Evolutionary conservation across 2,113 vertebrate species (phyloP).

Genomic region (Cisticola juncidis): DNA sequence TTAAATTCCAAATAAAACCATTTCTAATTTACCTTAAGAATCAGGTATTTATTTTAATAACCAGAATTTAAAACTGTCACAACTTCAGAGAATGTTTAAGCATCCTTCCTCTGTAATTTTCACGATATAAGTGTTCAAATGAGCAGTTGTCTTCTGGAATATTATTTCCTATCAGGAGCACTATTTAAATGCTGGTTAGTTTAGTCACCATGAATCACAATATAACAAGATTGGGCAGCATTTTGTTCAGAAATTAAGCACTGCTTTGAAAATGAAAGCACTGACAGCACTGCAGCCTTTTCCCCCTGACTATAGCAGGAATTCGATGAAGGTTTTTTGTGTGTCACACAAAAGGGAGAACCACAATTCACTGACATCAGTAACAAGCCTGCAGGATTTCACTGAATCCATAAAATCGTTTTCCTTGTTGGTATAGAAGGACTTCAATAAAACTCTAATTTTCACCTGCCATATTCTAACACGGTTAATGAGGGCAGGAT

Average conservation of each 20-base stretch:
- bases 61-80: not conserved
- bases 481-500: not conserved
- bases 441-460: not conserved
- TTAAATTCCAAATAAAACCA: not conserved
- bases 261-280: not conserved
- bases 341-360: not conserved
- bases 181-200: not conserved
- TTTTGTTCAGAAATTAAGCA: not conserved
- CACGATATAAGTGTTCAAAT: not conserved
- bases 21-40: not conserved
- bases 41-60: not conserved
- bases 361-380: not conserved
- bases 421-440: not conserved
- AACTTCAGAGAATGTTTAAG: not conserved
- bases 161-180: not conserved
- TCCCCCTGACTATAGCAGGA: not conserved
- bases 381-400: not conserved
- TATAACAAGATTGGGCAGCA: not conserved
- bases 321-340: not conserved
- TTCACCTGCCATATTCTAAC: not conserved
- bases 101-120: not conserved
- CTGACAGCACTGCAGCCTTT: not conserved
- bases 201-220: not conserved
- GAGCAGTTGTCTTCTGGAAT: not conserved
- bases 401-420: not conserved